Evolutionary conservation across 2,888 invertebrate genomes (phyloP).

Genomic region (Hirtodrosophila histrioides): DNA sequence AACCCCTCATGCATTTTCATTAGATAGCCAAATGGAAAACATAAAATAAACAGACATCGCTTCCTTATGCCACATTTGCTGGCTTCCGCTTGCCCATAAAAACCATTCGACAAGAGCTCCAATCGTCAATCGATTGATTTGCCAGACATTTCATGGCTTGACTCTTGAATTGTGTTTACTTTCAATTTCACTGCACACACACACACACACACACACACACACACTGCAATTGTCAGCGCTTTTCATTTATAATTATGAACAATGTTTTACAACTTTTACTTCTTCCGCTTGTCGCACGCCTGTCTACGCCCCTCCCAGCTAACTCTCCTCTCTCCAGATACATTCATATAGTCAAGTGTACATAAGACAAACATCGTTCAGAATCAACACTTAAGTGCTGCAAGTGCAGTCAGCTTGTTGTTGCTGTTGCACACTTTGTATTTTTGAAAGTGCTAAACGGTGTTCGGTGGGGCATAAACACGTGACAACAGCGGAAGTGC

Average conservation of each 20-base stretch:
- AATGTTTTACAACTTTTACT: conserved; percentile 65
- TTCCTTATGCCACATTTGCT: conserved; percentile 58
- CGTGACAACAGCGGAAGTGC: conserved; percentile 64
- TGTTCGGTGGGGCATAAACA: conserved; percentile 29
- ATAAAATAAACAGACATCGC: conserved; percentile 32
- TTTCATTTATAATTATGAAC: conserved; percentile 50
- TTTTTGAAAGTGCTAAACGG: conserved; percentile 45
- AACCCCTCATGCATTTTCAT: conserved; percentile 48
- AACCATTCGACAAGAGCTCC: conserved; percentile 10
- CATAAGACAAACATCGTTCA: neutral
- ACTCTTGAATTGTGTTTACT: conserved; percentile 45
- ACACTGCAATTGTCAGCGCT: conserved; percentile 32
- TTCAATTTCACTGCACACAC: conserved; percentile 64
- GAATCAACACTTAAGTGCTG: conserved; percentile 33
- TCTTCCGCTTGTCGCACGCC: conserved; percentile 50
- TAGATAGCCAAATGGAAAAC: conserved; percentile 38
- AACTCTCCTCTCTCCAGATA: neutral
- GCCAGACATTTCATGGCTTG: conserved; percentile 30
- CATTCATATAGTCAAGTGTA: conserved; percentile 1
- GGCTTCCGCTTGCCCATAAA: conserved; percentile 59
- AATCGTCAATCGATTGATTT: conserved; percentile 24
- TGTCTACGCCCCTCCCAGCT: conserved; percentile 1
- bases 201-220: conserved; percentile 1
- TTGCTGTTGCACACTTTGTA: conserved; percentile 13
- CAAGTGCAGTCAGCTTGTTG: conserved; percentile 11